Conservation (phyloP, 1,140 invertebrate species). For the Radopholus similis region DNA sequence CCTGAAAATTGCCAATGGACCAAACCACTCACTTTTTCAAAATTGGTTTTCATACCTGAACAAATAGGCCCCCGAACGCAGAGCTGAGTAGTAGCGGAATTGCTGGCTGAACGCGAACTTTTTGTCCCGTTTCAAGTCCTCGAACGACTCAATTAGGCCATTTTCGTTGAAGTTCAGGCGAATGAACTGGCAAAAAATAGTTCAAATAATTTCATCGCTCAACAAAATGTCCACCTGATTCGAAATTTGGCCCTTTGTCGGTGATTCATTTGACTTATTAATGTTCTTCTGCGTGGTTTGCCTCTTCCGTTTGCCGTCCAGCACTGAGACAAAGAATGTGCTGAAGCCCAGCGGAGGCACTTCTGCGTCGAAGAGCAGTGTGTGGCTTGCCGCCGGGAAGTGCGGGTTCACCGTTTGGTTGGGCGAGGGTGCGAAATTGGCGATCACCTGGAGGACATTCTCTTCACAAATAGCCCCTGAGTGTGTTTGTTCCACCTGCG, state of each 20-base stretch:
- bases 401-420: background rate
- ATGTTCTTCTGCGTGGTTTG: background rate
- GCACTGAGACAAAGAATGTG: no score
- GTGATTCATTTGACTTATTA: background rate
- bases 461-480: no score
- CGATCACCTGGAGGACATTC: background rate
- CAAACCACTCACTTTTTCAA: constrained; percentile 27
- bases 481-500: background rate
- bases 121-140: constrained; percentile 10
- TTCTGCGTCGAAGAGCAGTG: no score
- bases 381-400: no score
- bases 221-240: background rate
- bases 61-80: constrained; percentile 23
- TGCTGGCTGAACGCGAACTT: constrained; percentile 17
- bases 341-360: constrained; percentile 9
- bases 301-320: background rate
- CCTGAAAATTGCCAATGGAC: background rate
- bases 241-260: background rate
- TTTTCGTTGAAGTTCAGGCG: constrained; percentile 17
- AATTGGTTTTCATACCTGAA: constrained; percentile 59
- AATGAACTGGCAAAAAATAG: constrained; percentile 22
- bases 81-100: constrained; percentile 17
- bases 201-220: background rate
- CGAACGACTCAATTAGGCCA: constrained; percentile 13
- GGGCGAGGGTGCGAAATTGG: background rate